phyloP scores from a whole-genome alignment of 53 echinoderm and acorn worm species.

The Hippasteria phrygiana region DNA sequence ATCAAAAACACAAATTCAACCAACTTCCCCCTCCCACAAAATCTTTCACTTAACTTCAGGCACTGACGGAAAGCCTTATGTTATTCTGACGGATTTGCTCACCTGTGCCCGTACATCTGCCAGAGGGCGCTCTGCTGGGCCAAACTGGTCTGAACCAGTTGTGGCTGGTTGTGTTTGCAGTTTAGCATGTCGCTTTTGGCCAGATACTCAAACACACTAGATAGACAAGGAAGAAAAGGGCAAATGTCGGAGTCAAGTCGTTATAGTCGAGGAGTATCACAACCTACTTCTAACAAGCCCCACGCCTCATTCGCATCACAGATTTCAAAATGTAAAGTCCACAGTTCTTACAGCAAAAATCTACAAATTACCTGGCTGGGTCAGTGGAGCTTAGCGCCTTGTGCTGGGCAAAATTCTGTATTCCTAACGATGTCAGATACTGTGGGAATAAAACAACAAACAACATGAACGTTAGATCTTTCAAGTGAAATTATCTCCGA shows the following conservation, averaged over 20 bases:
- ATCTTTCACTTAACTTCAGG: too few relatives aligned
- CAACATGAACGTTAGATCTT: too few relatives aligned
- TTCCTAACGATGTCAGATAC: conserved; percentile 94
- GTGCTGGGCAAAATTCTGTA: conserved; percentile 88
- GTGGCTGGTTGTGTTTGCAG: conserved; percentile 95
- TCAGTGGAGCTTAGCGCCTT: conserved; percentile 75
- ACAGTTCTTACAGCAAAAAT: too few relatives aligned
- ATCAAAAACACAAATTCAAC: too few relatives aligned
- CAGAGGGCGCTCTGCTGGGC: conserved; percentile 94
- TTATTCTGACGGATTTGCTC: too few relatives aligned
- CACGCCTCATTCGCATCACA: too few relatives aligned
- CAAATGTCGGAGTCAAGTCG: neutral
- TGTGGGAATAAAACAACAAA: conserved; percentile 53
- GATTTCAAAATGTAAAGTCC: too few relatives aligned
- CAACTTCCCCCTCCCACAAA: too few relatives aligned
- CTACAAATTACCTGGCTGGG: conserved; percentile 79
- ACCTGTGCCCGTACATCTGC: conserved; percentile 98
- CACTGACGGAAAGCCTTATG: too few relatives aligned
- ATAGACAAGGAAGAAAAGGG: neutral
- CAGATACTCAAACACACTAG: conserved; percentile 90
- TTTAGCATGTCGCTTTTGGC: conserved; percentile 91
- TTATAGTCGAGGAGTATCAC: too few relatives aligned
- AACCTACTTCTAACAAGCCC: too few relatives aligned
- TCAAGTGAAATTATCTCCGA: too few relatives aligned
- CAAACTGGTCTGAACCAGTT: conserved; percentile 89